Evolutionary conservation across 2,888 invertebrate species (phyloP), one percentile per base, ranked within the genome.

Genomic region (Lasius fuliginosus): DNA sequence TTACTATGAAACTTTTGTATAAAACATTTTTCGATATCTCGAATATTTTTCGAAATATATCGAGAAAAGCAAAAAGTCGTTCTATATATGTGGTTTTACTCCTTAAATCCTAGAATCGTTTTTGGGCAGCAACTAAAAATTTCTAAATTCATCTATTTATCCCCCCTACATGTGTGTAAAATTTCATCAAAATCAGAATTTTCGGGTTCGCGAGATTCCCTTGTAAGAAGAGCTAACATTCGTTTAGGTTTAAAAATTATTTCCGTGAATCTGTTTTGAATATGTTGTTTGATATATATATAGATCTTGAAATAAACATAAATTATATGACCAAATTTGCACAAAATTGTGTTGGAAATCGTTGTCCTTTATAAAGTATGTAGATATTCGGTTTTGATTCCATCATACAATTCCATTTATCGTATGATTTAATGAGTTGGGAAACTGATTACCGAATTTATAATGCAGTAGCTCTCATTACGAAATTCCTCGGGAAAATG

Each of bases 361-460:
- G 27, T 46, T 73, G 18, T 42, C 42, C 23, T 53, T 67, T 36
- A 36, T 69, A 23, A 58, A 60, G 12, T 33, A 12, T 27, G 1
- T 18, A 18, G n/a, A 81, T 79, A 46, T 60, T 58, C 42, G 58
- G 27, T 58, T 69, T 40, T 18, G 42, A 68, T 67, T 53, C 56
- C 9, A 33, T n/a, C 27, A 40, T n/a, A 73, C n/a, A 33, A 46
- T 67, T 75, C 15, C 42, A 79, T 42, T 42, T 18, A 56, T 42
- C 46, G 60, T 15, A 3, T 8, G 60, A 5, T 79, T 79, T 73
- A 79, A 79, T 71, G 79, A 79, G 46, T 79, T 36, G 4, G 73
- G 60, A 73, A 79, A 79, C 73, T 79, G 73, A 79, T 79, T 79
- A 73, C 46, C 18, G 33, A 79, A 79, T 79, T 79, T 73, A 79